phyloP scores from a whole-genome alignment of 2,888 invertebrate genomes.

The Rhorus exstirpatorius region DNA sequence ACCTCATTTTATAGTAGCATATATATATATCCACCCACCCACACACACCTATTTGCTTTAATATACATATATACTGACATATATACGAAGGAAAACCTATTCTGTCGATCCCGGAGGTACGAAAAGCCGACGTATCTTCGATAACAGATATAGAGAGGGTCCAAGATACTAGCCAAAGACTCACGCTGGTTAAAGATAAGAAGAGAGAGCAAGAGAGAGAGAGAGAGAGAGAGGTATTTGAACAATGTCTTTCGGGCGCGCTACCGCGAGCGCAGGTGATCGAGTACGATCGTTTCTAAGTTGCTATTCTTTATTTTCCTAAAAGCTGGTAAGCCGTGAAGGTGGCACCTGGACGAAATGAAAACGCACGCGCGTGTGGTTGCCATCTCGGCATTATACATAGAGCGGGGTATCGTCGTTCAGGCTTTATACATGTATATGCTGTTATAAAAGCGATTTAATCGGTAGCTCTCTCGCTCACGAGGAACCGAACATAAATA shows the following conservation, averaged over 20 bases:
- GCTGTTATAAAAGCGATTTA: slow-evolving; percentile 77
- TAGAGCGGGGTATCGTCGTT: slow-evolving; percentile 40
- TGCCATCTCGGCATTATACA: slow-evolving; percentile 15
- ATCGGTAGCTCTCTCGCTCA: slow-evolving; percentile 80
- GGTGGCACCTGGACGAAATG: slow-evolving; percentile 77
- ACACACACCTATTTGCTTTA: background rate
- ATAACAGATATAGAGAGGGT: slow-evolving; percentile 38
- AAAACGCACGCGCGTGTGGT: slow-evolving; percentile 71
- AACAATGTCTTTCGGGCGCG: slow-evolving; percentile 53
- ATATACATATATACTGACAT: background rate
- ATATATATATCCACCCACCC: background rate
- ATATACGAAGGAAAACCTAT: slow-evolving; percentile 4
- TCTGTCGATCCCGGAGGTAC: slow-evolving; percentile 30
- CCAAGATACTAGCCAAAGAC: slow-evolving; percentile 28
- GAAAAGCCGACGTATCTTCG: slow-evolving; percentile 29
- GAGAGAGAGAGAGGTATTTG: slow-evolving; percentile 57
- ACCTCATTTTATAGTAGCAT: slow-evolving; percentile 61
- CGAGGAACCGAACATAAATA: slow-evolving; percentile 83
- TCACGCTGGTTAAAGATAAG: slow-evolving; percentile 24
- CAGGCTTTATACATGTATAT: background rate
- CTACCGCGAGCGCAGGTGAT: slow-evolving; percentile 62
- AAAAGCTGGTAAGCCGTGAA: slow-evolving; percentile 51
- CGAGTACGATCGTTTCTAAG: slow-evolving; percentile 9
- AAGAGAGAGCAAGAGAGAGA: slow-evolving; percentile 16
- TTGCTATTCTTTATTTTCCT: slow-evolving; percentile 48